Conservation (phyloP, 2,888 invertebrate genomes). For the Hirtodrosophila histrioides region DNA sequence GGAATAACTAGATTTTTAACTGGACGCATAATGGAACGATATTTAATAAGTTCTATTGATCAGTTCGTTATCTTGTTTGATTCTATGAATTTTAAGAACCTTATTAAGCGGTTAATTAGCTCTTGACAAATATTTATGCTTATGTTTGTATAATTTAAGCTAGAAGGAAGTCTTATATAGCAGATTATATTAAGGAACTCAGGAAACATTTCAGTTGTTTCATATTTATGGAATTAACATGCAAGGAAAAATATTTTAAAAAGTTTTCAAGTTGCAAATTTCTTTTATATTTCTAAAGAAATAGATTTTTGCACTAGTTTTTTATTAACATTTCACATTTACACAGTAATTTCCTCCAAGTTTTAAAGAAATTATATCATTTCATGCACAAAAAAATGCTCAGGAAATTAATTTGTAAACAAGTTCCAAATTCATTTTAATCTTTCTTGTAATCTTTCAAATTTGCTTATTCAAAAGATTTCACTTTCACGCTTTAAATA, state of each 20-base stretch:
- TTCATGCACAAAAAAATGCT: neutral
- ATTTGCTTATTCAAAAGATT: too few species aligned
- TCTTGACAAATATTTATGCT: constrained; percentile 1
- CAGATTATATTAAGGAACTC: too few species aligned
- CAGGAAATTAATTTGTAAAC: neutral
- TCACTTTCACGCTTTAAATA: too few species aligned
- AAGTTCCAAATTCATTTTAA: too few species aligned
- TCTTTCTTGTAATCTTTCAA: too few species aligned
- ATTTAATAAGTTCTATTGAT: constrained; percentile 12
- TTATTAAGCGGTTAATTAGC: neutral
- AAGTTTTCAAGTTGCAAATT: neutral
- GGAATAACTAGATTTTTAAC: constrained; percentile 3
- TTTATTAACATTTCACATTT: neutral
- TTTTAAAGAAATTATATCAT: neutral
- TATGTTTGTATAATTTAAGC: too few species aligned
- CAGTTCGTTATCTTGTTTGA: constrained; percentile 12
- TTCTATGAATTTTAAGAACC: neutral
- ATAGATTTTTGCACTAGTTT: neutral
- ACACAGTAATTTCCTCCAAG: neutral
- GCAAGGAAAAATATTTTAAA: neutral
- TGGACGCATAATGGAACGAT: neutral
- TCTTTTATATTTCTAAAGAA: too few species aligned
- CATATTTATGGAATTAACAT: too few species aligned
- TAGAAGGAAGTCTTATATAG: too few species aligned
- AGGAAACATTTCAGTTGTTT: too few species aligned